Evolutionary conservation across 2,888 invertebrate genomes (phyloP).

Genomic region (Agrochola litura): DNA sequence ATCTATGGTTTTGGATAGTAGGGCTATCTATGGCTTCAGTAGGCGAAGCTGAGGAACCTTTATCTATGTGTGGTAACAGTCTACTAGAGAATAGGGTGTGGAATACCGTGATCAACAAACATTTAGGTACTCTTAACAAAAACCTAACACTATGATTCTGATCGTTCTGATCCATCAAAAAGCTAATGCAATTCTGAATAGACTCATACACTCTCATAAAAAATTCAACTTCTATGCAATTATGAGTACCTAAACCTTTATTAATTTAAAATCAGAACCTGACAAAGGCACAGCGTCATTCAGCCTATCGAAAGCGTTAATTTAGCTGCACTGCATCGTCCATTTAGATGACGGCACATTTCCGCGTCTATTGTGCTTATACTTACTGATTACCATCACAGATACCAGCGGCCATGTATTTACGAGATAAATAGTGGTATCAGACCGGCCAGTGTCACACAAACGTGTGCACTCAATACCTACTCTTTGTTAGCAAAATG

Average conservation of each 20-base stretch:
- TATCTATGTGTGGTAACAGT: too few relatives aligned
- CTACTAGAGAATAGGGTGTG: background rate
- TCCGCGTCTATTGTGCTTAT: slow-evolving; percentile 56
- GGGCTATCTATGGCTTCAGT: too few relatives aligned
- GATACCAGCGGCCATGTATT: slow-evolving; percentile 53
- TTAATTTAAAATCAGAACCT: slow-evolving; percentile 33
- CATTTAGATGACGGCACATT: slow-evolving; percentile 55
- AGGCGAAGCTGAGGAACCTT: background rate
- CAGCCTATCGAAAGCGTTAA: slow-evolving; percentile 49
- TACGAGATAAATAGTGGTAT: slow-evolving; percentile 57
- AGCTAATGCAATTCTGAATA: background rate
- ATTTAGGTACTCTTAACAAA: background rate
- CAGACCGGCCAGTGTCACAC: slow-evolving; percentile 49
- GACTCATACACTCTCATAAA: background rate
- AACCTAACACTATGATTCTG: background rate
- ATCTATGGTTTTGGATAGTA: background rate
- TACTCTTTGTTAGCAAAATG: slow-evolving; percentile 47
- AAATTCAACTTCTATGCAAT: background rate
- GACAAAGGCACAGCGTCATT: slow-evolving; percentile 40
- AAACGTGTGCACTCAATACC: slow-evolving; percentile 51
- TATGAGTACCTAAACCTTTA: background rate
- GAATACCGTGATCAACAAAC: slow-evolving; percentile 2
- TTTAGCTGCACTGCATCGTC: slow-evolving; percentile 55
- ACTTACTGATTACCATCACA: slow-evolving; percentile 51
- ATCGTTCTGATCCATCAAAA: slow-evolving; percentile 2